Conservation (phyloP, 1,140 invertebrate species). For the Belonocnema kinseyi region DNA sequence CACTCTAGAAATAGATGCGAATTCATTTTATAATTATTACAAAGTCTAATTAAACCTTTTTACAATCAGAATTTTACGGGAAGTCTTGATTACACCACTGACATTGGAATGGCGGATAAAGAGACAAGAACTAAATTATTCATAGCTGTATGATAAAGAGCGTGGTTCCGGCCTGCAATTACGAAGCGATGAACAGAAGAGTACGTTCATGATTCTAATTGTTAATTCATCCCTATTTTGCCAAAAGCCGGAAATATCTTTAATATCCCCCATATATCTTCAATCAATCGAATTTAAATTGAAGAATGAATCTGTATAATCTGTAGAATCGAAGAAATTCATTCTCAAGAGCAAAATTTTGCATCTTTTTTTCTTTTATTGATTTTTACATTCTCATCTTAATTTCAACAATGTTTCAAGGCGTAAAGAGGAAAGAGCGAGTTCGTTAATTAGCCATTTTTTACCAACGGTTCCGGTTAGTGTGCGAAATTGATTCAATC, state of each 20-base stretch:
- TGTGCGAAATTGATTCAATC: too few species aligned
- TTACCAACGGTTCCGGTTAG: too few species aligned
- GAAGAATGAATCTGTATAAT: too few species aligned
- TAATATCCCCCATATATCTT: not conserved
- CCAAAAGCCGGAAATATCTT: not conserved
- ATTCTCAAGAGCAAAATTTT: not conserved
- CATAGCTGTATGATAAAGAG: conserved; percentile 2
- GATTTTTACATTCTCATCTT: too few species aligned
- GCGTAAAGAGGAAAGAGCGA: too few species aligned
- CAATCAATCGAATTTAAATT: not conserved
- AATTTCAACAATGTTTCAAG: too few species aligned
- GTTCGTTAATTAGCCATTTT: too few species aligned
- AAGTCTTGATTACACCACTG: conserved; percentile 1
- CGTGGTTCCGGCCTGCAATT: not conserved
- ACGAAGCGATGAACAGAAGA: conserved; percentile 23
- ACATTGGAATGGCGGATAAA: not conserved
- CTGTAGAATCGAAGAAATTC: conserved; percentile 12
- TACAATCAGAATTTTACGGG: conserved; percentile 3
- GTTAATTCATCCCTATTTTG: conserved; percentile 6
- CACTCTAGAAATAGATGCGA: not conserved
- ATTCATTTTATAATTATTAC: not conserved
- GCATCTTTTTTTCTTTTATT: not conserved
- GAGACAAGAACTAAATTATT: conserved; percentile 4
- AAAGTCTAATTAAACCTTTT: not conserved
- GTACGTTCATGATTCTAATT: conserved; percentile 18